Base-by-base conservation (phyloP, 2,888 invertebrate genomes). In the Philereme transversata region DNA sequence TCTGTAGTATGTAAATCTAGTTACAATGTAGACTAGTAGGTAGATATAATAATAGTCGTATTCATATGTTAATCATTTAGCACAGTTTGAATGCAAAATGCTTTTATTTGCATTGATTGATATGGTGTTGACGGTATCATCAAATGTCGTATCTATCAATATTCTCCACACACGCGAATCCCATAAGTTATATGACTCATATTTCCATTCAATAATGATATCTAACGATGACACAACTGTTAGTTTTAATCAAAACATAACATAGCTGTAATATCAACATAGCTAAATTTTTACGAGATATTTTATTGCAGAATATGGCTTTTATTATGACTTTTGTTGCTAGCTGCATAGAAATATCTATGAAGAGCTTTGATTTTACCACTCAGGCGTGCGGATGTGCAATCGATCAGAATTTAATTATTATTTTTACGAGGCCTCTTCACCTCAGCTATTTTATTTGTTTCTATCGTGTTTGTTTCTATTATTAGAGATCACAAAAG, bases 341-440 rank as follows among this genome's bases (percentile, higher is more conserved):
- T 52, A 7, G 54, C 45, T 59, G 52, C 56, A 60, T 59, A 56
- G 52, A 65, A 8, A 38, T 57, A 35, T 48, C 51, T 43, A 47
- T 64, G 57, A 73, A 64, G 62, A 60, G 72, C 67, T 76, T 73
- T 73, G 67, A 75, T 77, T 76, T 78, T 67, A 64, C 64, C 74
- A 75, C 61, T 70, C 62, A 56, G 60, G 57, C 57, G 61, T 64
- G 47, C 67, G 63, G 70, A 73, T 68, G 72, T 76, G 78, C 79
- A 74, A 79, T 81, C 76, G 73, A 77, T 80, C 72, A 78, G 60
- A 76, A 76, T 74, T 82, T 82, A 80, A 84, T 71, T 74, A 73
- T 68, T 64, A 63, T 68, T 64, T 79, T 84, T 82, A 84, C 70
- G 77, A 79, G 65, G 60, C 57, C 72, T 72, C 56, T 70, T 70